Evolutionary conservation across 2,888 invertebrate species (phyloP), one percentile per base, ranked within the genome.

Genomic region (Zygothrica quintamaculata): DNA sequence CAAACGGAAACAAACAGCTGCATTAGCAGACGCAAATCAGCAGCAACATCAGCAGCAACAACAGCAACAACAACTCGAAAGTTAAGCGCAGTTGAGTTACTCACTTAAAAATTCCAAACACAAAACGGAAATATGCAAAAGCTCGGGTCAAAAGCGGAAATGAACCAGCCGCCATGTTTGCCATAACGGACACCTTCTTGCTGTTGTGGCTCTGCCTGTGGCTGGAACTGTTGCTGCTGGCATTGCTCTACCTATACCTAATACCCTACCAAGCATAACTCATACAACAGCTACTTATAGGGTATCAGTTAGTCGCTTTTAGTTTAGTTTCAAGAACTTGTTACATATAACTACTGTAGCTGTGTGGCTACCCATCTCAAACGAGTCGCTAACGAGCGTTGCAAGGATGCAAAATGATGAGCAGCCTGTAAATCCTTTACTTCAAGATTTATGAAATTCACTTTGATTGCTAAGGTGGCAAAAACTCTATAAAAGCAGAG

Each of bases 61-160:
- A 11, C 58, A 53, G 11, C 44, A 60, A 13, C 44, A 61, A 13
- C 42, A 71, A 53, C 64, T 59, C 25, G 56, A 58, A 62, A 65
- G 76, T 75, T 65, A 55, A 48, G 48, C 73, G 55, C 43, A 65
- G 74, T 74, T 65, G 60, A 77, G 84, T 70, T 65, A 78, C 77
- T 87, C 84, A 84, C 87, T 89, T 88, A 84, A 81, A 88, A 87
- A 88, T 88, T 82, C 87, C 67, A 74, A 87, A 81, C 88, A 84
- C 88, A 81, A 76, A 84, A 84, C 89, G 89, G 89, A 88, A 88
- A 89, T 89, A 88, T 87, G 88, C 77, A 87, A 74, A 87, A 79
- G 77, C 64, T 64, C 18, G 43, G 76, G 75, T 70, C 66, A 62
- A 64, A 77, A 81, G 53, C 88, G 88, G 87, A 88, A 88, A 88